Evolutionary conservation across 2,888 invertebrate genomes (phyloP).

Genomic region (Dryocosmus kuriphilus): DNA sequence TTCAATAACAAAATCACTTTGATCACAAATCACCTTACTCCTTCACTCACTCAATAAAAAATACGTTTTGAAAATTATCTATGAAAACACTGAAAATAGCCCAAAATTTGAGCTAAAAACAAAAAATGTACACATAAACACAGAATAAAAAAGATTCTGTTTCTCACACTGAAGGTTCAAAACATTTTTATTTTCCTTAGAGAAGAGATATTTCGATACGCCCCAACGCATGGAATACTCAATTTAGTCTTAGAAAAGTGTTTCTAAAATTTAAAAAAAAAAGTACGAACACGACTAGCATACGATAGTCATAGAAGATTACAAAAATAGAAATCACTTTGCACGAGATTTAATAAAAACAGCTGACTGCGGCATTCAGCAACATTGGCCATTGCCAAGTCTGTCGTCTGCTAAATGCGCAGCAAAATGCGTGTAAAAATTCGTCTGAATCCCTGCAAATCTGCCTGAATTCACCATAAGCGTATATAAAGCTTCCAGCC

Average conservation of each 20-base stretch:
- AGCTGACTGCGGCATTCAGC: no score
- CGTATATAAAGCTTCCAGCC: no score
- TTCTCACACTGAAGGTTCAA: background rate
- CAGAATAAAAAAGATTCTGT: background rate
- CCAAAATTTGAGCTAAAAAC: background rate
- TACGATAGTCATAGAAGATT: background rate
- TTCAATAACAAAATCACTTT: background rate
- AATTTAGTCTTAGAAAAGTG: background rate
- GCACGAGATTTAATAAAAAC: background rate
- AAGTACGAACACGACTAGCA: background rate
- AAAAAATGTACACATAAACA: background rate
- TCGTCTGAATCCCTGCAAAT: background rate
- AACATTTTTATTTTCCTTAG: background rate
- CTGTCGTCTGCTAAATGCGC: constrained; percentile 30
- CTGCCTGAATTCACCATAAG: no score
- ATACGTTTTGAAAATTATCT: background rate
- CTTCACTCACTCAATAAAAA: no score
- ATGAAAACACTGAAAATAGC: background rate
- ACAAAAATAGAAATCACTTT: background rate
- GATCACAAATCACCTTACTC: no score
- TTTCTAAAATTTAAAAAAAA: background rate
- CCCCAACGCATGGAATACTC: background rate
- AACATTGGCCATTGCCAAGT: no score
- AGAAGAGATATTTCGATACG: background rate
- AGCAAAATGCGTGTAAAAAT: constrained; percentile 2